phyloP scores from a whole-genome alignment of 1,140 invertebrate genomes.

The Drosophila triauraria region DNA sequence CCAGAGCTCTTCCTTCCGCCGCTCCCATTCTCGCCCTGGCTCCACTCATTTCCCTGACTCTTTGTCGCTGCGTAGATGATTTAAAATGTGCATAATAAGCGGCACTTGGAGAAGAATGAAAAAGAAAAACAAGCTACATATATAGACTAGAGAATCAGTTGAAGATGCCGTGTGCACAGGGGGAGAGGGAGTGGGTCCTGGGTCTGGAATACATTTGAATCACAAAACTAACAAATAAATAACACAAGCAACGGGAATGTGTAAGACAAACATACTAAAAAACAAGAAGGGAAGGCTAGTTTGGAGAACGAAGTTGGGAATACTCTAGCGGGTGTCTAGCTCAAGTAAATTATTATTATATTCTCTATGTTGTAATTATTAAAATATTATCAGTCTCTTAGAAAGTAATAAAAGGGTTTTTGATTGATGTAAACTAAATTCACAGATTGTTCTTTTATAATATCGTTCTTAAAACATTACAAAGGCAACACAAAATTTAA shows the following conservation, averaged over 20 bases:
- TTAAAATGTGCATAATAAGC: conserved; percentile 83
- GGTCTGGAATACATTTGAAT: conserved; percentile 75
- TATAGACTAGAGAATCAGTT: conserved; percentile 50
- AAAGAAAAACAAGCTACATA: conserved; percentile 51
- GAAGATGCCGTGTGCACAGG: conserved; percentile 9
- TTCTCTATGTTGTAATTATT: neutral
- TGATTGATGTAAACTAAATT: neutral
- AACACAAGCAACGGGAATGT: conserved; percentile 72
- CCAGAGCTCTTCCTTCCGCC: conserved; percentile 26
- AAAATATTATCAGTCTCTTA: neutral
- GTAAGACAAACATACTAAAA: conserved; percentile 69
- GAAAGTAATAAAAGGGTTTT: neutral
- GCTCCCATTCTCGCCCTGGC: neutral
- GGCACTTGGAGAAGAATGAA: conserved; percentile 68
- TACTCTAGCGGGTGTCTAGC: neutral
- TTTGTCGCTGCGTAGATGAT: conserved; percentile 75
- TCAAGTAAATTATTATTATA: neutral
- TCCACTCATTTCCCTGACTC: conserved; percentile 20
- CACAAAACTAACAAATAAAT: conserved; percentile 83
- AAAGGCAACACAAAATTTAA: neutral
- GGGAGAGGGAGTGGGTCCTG: neutral
- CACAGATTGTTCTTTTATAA: too few species aligned
- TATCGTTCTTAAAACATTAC: neutral
- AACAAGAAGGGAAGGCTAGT: neutral
- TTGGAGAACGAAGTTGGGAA: neutral